Conservation (phyloP, 2,888 invertebrate genomes). For the Acrocyrtus sp. region DNA sequence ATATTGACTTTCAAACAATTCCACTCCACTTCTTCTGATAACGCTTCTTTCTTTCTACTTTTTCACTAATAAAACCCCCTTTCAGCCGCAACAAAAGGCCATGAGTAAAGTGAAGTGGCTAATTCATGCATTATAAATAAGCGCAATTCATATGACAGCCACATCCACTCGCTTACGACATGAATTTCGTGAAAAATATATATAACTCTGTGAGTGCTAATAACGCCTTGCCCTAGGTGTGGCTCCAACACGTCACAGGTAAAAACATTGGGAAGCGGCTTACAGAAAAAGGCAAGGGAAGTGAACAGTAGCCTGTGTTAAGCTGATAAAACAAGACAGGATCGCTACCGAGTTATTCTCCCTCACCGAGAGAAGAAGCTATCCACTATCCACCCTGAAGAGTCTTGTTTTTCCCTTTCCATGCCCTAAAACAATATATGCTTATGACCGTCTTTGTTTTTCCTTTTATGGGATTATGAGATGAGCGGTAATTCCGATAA, state of each 20-base stretch:
- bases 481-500: no score
- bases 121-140: slow-evolving; percentile 43
- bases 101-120: slow-evolving; percentile 29
- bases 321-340: slow-evolving; percentile 38
- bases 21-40: slow-evolving; percentile 44
- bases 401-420: no score
- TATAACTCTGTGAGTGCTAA: no score
- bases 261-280: no score
- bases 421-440: no score
- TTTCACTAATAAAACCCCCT: slow-evolving; percentile 20
- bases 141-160: no score
- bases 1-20: slow-evolving; percentile 49
- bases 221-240: no score
- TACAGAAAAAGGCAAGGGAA: no score
- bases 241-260: no score
- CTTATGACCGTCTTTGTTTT: neutral
- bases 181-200: slow-evolving; percentile 33
- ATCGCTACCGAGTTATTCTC: slow-evolving; percentile 36
- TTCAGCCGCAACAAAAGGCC: slow-evolving; percentile 5
- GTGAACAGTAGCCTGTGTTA: slow-evolving; percentile 35
- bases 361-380: no score
- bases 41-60: slow-evolving; percentile 16
- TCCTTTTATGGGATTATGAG: slow-evolving; percentile 1
- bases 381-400: no score
- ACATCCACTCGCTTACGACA: slow-evolving; percentile 16